phyloP scores from a whole-genome alignment of 1,140 invertebrate genomes.

The Brachionus rotundiformis region DNA sequence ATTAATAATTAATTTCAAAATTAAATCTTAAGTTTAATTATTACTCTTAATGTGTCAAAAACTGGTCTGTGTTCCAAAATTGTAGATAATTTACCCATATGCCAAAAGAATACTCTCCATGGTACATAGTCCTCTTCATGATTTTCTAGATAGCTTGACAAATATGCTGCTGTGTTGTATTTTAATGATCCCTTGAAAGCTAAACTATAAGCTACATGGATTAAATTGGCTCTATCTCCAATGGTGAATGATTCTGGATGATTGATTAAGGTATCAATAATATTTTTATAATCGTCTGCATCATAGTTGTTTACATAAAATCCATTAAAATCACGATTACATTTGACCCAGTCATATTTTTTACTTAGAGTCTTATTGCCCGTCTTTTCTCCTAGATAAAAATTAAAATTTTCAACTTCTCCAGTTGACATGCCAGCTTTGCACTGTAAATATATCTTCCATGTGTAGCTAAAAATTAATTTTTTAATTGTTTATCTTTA shows the following conservation, averaged over 20 bases:
- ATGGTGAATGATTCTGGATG: conserved; percentile 19
- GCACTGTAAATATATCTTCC: conserved; percentile 48
- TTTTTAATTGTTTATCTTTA: neutral
- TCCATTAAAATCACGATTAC: conserved; percentile 46
- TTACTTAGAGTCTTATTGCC: neutral
- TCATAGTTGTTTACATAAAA: conserved; percentile 50
- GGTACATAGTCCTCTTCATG: conserved; percentile 43
- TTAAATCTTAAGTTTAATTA: neutral
- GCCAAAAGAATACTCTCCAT: conserved; percentile 48
- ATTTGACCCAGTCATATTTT: conserved; percentile 49
- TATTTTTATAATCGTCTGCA: neutral
- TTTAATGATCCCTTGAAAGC: conserved; percentile 36
- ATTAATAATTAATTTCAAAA: neutral
- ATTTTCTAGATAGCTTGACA: conserved; percentile 10
- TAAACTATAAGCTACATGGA: conserved; percentile 46
- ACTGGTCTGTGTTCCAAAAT: conserved; percentile 45
- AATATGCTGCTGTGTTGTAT: neutral
- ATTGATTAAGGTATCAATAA: neutral
- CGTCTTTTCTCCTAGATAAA: neutral
- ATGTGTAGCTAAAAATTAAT: conserved; percentile 14
- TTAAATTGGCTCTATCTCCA: conserved; percentile 44
- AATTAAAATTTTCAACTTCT: neutral
- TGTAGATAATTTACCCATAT: conserved; percentile 23
- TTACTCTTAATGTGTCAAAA: conserved; percentile 43
- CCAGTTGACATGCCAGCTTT: conserved; percentile 7